These are phyloP conservation scores for Tretioscincus oriximinensis DNA, from an alignment of 2,113 vertebrate genomes.

Conservation along the genomic window DNA sequence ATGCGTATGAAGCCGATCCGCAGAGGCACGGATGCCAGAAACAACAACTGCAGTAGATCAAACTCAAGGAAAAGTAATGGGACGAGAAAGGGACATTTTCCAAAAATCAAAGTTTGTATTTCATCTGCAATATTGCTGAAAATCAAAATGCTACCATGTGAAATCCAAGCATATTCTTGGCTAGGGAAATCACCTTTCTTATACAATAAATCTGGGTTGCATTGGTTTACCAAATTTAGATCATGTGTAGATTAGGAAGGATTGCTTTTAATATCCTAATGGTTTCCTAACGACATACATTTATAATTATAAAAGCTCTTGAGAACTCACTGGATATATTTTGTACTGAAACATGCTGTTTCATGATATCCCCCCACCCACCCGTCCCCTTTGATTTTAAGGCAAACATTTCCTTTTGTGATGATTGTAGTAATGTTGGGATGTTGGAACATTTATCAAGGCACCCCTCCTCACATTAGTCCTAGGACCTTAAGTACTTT, in stretches of 20 bases:
- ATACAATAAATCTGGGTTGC: conserved; percentile 56
- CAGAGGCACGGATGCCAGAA: conserved; percentile 64
- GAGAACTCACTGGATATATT: conserved; percentile 51
- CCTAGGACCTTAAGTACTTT: no score
- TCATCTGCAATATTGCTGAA: conserved; percentile 65
- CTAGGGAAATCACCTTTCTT: conserved; percentile 48
- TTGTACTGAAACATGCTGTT: conserved; percentile 56
- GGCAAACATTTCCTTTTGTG: conserved; percentile 28
- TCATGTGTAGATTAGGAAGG: conserved; percentile 63
- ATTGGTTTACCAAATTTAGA: conserved; percentile 63
- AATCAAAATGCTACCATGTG: conserved; percentile 67
- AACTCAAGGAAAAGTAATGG: conserved; percentile 58
- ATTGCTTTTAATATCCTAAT: conserved; percentile 62
- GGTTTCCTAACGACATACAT: conserved; percentile 62
- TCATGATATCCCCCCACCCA: conserved; percentile 61
- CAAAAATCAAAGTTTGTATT: conserved; percentile 67
- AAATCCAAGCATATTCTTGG: conserved; percentile 62
- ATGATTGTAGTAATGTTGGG: neutral
- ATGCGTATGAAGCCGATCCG: conserved; percentile 45
- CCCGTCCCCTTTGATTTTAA: conserved; percentile 64
- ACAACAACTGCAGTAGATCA: conserved; percentile 68
- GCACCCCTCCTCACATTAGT: neutral
- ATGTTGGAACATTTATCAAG: neutral
- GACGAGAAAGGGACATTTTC: conserved; percentile 64
- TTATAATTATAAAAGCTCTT: conserved; percentile 58